phyloP scores from a whole-genome alignment of 92 coral and sea anemone species.

The Blastomussa wellsi region DNA sequence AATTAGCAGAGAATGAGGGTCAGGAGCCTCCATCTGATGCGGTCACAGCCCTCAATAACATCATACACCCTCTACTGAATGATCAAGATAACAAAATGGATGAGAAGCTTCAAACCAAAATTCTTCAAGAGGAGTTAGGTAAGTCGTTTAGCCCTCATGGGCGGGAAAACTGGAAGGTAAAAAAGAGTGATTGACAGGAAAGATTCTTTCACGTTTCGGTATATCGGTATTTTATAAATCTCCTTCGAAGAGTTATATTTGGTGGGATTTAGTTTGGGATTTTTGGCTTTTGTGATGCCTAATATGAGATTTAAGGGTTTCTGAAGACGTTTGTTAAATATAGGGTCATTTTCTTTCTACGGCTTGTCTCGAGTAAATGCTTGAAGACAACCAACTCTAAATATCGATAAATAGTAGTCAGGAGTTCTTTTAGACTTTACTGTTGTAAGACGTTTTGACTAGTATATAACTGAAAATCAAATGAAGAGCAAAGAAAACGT shows the following conservation, averaged over 20 bases:
- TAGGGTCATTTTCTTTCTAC: too few species aligned
- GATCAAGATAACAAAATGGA: conserved; percentile 62
- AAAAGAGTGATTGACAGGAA: neutral
- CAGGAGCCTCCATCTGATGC: conserved; percentile 41
- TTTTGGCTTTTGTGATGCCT: neutral
- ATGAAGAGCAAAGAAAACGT: too few species aligned
- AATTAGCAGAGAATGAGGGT: conserved; percentile 5
- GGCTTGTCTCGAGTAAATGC: too few species aligned
- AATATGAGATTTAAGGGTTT: neutral
- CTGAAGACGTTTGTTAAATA: neutral
- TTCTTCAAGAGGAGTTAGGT: conserved; percentile 82
- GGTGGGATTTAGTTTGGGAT: neutral
- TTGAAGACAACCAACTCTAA: too few species aligned
- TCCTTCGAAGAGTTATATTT: neutral
- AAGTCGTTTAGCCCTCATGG: neutral
- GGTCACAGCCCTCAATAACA: conserved; percentile 61
- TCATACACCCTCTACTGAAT: conserved; percentile 66
- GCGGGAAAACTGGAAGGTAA: neutral
- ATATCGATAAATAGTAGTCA: too few species aligned
- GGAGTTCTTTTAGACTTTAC: too few species aligned
- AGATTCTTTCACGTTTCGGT: neutral
- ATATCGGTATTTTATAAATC: neutral
- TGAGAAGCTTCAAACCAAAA: conserved; percentile 63
- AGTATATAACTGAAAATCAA: too few species aligned
- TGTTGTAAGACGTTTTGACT: too few species aligned